phyloP scores from a whole-genome alignment of 2,797 vertebrate species.

The Propithecus deckenii region DNA sequence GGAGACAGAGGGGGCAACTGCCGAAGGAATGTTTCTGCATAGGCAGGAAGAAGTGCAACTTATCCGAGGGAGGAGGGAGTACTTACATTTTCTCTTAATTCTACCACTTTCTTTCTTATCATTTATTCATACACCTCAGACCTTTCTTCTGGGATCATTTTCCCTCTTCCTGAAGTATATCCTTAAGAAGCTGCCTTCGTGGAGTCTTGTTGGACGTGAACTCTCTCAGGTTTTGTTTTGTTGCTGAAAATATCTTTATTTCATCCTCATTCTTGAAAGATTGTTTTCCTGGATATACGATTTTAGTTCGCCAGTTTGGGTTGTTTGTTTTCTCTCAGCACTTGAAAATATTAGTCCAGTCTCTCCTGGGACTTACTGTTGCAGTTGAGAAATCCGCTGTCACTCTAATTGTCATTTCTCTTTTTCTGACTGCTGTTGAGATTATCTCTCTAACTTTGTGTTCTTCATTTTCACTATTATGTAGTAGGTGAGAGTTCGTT shows the following conservation, averaged over 20 bases:
- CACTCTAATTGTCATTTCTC: background rate
- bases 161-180: background rate
- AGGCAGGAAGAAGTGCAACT: background rate
- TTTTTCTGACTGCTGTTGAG: background rate
- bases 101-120: background rate
- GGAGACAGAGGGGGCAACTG: background rate
- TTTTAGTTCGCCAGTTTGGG: background rate
- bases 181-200: background rate
- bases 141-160: background rate
- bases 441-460: background rate
- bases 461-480: background rate
- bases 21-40: too few relatives aligned
- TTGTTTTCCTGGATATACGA: background rate
- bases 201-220: background rate
- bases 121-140: too few relatives aligned
- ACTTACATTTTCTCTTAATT: background rate
- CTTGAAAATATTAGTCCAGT: background rate
- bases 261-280: background rate
- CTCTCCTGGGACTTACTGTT: background rate
- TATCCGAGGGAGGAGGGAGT: too few relatives aligned
- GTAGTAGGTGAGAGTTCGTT: background rate
- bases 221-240: background rate
- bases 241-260: conserved; percentile 44
- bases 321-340: background rate
- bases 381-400: background rate